phyloP scores from a whole-genome alignment of 2,797 vertebrate species.

The Salarias fasciatus region DNA sequence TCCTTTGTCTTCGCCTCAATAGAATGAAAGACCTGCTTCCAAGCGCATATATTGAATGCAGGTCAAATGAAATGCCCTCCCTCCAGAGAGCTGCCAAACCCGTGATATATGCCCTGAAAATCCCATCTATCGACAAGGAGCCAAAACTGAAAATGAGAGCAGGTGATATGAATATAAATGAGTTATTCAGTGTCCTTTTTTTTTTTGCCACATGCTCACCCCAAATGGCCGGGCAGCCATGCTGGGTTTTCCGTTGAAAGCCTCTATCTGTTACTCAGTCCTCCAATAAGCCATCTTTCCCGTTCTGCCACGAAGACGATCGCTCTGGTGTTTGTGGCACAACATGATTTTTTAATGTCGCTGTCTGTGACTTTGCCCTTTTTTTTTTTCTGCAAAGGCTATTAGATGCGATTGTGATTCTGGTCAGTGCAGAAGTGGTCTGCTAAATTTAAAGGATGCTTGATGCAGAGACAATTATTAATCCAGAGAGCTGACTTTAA shows the following conservation, averaged over 20 bases:
- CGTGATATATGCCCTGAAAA: slow-evolving; percentile 46
- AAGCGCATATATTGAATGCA: slow-evolving; percentile 25
- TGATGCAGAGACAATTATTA: neutral
- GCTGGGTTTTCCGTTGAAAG: slow-evolving; percentile 29
- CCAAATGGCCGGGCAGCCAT: slow-evolving; percentile 12
- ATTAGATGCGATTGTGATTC: slow-evolving; percentile 17
- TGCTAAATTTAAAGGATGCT: slow-evolving; percentile 1
- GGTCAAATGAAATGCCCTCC: slow-evolving; percentile 44
- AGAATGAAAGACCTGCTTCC: slow-evolving; percentile 37
- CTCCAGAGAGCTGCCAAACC: slow-evolving; percentile 44
- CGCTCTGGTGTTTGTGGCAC: slow-evolving; percentile 19
- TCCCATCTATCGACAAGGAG: slow-evolving; percentile 36
- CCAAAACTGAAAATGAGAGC: slow-evolving; percentile 48
- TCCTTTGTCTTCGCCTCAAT: slow-evolving; percentile 44
- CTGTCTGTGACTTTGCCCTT: slow-evolving; percentile 4
- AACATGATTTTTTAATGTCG: slow-evolving; percentile 19
- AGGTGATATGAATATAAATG: slow-evolving; percentile 47
- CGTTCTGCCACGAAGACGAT: slow-evolving; percentile 17
- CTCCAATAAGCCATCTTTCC: slow-evolving; percentile 32
- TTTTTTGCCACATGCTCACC: slow-evolving; percentile 14
- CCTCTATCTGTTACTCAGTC: neutral
- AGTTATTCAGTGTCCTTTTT: slow-evolving; percentile 45
- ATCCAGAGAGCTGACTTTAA: neutral
- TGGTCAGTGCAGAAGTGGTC: neutral
- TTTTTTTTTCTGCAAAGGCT: slow-evolving; percentile 6